Conservation (phyloP, 2,888 invertebrate genomes). For the Coelinius sp. region DNA sequence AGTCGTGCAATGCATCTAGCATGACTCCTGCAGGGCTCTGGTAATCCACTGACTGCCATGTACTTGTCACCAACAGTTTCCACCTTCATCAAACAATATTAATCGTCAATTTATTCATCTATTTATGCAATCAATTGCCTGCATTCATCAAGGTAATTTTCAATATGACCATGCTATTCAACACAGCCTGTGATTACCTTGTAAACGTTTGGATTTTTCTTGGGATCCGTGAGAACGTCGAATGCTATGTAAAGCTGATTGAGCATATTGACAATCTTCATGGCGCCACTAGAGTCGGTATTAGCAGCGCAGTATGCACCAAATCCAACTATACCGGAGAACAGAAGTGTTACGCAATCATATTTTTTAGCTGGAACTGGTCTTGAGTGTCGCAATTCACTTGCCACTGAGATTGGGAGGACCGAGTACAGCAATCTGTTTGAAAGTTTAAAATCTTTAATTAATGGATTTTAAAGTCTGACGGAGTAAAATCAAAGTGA, state of each 20-base stretch:
- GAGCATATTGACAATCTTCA: slow-evolving; percentile 95
- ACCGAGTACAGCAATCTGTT: slow-evolving; percentile 94
- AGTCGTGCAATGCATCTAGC: slow-evolving; percentile 91
- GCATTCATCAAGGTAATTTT: neutral
- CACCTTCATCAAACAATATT: slow-evolving; percentile 76
- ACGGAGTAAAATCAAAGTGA: neutral
- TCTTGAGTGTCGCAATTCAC: slow-evolving; percentile 90
- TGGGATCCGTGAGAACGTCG: slow-evolving; percentile 93
- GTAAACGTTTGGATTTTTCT: slow-evolving; percentile 93
- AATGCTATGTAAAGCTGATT: slow-evolving; percentile 95
- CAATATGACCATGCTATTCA: neutral
- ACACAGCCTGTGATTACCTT: slow-evolving; percentile 77
- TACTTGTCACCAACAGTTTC: slow-evolving; percentile 98
- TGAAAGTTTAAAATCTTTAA: slow-evolving; percentile 8
- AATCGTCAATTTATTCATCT: neutral
- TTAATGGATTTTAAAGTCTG: neutral
- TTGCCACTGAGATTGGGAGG: slow-evolving; percentile 94
- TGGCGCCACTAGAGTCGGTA: slow-evolving; percentile 92
- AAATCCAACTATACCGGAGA: slow-evolving; percentile 95
- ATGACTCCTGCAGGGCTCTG: slow-evolving; percentile 91
- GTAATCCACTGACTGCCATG: slow-evolving; percentile 97
- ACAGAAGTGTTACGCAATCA: slow-evolving; percentile 92
- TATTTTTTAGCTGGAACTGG: slow-evolving; percentile 92
- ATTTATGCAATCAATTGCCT: neutral
- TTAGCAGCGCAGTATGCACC: slow-evolving; percentile 90